These are phyloP conservation scores for Dipodomys ordii DNA, from an alignment of 2,113 vertebrate genomes.

Conservation along the genomic window DNA sequence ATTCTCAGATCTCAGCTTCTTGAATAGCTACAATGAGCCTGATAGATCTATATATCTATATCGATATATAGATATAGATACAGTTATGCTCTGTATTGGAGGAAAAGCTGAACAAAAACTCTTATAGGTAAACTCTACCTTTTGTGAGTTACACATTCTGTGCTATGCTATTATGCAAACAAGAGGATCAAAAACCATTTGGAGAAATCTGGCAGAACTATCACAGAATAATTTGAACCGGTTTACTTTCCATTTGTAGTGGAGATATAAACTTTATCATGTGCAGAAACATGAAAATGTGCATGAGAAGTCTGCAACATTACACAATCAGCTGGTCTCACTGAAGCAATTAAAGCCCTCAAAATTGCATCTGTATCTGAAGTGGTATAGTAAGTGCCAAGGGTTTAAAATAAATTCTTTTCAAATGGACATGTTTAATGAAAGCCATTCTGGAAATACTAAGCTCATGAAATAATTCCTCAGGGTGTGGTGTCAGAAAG, in stretches of 20 bases:
- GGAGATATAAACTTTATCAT: not conserved
- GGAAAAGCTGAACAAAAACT: slow-evolving; percentile 35
- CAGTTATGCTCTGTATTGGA: not conserved
- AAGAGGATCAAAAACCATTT: slow-evolving; percentile 40
- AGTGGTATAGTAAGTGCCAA: slow-evolving; percentile 32
- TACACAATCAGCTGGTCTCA: slow-evolving; percentile 44
- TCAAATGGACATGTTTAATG: slow-evolving; percentile 49
- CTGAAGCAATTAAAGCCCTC: slow-evolving; percentile 45
- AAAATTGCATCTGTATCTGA: slow-evolving; percentile 49
- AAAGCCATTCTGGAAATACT: slow-evolving; percentile 53
- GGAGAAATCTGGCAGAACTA: not conserved
- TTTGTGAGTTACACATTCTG: slow-evolving; percentile 2
- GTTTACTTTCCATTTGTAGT: not conserved
- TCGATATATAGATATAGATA: not conserved
- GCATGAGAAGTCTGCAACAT: slow-evolving; percentile 11
- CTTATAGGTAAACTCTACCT: not conserved
- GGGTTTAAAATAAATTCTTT: slow-evolving; percentile 62
- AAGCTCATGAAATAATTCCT: slow-evolving; percentile 42
- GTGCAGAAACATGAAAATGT: slow-evolving; percentile 35
- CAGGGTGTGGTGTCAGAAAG: slow-evolving; percentile 25
- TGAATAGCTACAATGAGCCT: too few species aligned
- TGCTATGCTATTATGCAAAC: slow-evolving; percentile 30
- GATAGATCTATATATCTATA: too few species aligned
- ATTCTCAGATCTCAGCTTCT: too few species aligned
- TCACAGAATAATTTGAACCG: not conserved